Conservation (phyloP, 2,888 invertebrate genomes). For the Lepidonotus clava region DNA sequence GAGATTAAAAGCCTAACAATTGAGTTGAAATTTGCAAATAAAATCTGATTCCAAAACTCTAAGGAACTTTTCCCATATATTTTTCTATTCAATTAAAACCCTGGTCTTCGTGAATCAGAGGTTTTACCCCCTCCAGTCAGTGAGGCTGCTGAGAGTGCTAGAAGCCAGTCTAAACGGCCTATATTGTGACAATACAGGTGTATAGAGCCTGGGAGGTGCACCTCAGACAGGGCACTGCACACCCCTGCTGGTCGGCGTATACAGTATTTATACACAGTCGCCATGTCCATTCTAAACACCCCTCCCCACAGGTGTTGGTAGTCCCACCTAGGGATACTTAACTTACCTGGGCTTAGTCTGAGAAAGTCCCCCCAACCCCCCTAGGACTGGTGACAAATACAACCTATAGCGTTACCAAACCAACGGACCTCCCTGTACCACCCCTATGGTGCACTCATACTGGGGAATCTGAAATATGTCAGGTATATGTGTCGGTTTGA, state of each 20-base stretch:
- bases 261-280: conserved; percentile 8
- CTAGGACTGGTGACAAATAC: neutral
- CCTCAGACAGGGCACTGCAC: neutral
- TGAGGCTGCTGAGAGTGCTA: too few relatives aligned
- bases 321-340: neutral
- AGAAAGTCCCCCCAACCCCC: neutral
- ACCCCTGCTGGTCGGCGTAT: neutral
- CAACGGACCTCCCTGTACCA: too few relatives aligned
- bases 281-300: conserved; percentile 22
- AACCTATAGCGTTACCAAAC: neutral
- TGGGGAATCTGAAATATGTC: too few relatives aligned
- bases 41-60: too few relatives aligned
- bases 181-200: neutral
- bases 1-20: too few relatives aligned
- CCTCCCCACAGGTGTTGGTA: neutral
- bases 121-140: neutral
- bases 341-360: neutral
- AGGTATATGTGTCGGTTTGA: too few relatives aligned
- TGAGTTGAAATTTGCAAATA: too few relatives aligned
- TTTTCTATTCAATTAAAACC: too few relatives aligned
- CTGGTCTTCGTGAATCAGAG: neutral
- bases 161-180: neutral
- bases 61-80: too few relatives aligned
- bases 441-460: too few relatives aligned
- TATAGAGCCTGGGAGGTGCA: neutral